Evolutionary conservation across 2,888 invertebrate genomes (phyloP), one percentile per base, ranked within the genome.

Genomic region (Diarsia rubi): DNA sequence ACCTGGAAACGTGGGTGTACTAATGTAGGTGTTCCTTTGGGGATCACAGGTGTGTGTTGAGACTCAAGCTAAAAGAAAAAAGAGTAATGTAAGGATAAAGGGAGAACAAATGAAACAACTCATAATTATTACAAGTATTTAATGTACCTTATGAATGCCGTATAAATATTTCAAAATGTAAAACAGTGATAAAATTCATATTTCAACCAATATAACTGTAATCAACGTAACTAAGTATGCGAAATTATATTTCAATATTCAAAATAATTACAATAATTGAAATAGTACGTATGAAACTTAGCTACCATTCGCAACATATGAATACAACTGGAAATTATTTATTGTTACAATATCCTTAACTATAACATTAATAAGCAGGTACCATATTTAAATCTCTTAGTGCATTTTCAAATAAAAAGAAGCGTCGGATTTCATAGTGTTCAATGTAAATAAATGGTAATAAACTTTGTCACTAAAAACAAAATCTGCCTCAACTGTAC

Each of bases 111-210:
- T 94, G 85, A 96, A 95, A 95, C 94, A 87, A 92, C 91, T 78
- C 44, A 86, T 90, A 89, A 90, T 95, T 93, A 93, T 95, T 96
- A 96, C 96, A 96, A 94, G 95, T 96, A 96, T 95, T 94, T 96
- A 96, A 96, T 96, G 95, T 96, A 96, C 95, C 95, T 95, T 93
- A 96, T 95, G 94, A 94, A 96, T 96, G 95, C 93, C 94, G 95
- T 96, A 97, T 97, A 97, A 96, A 97, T 97, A 96, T 97, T 97
- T 96, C 93, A 96, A 96, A 97, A 95, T 96, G 94, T 96, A 96
- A 97, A 96, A 97, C 97, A 97, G 96, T 96, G 95, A 97, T 97
- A 97, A 96, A 97, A 97, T 97, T 95, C 95, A 96, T 95, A 95
- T 91, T 92, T 76, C 72, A 96, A 96, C 95, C 94, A 94, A 96